These are phyloP conservation scores for Coronaproctus castanopsis DNA, from an alignment of 2,888 invertebrate species.

Conservation along the genomic window DNA sequence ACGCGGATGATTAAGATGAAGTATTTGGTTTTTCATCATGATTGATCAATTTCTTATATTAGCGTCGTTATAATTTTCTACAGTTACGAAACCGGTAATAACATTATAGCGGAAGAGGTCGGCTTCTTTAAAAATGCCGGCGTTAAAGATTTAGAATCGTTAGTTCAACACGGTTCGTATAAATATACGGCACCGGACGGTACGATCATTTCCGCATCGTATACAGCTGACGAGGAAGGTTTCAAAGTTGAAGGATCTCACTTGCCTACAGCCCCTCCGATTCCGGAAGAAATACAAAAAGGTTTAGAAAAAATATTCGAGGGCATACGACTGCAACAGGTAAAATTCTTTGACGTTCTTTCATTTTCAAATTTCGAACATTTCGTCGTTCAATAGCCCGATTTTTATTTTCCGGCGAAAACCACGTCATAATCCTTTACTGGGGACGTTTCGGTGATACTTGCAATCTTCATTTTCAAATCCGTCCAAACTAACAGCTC, in stretches of 20 bases:
- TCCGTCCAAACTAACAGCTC: no score
- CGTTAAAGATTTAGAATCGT: constrained; percentile 34
- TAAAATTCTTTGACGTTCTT: no score
- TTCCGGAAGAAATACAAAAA: constrained; percentile 40
- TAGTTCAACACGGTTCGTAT: constrained; percentile 45
- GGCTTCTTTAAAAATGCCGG: constrained; percentile 40
- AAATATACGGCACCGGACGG: constrained; percentile 50
- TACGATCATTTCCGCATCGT: constrained; percentile 33
- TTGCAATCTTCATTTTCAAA: no score
- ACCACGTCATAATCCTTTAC: no score
- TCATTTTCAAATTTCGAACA: no score
- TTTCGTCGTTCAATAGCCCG: no score
- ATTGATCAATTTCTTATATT: no score
- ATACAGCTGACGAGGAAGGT: constrained; percentile 51
- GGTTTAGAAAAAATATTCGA: constrained; percentile 70
- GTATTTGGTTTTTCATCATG: no score
- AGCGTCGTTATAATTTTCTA: no score
- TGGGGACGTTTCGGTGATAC: no score
- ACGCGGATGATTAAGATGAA: no score
- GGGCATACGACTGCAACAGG: constrained; percentile 48
- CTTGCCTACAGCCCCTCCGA: constrained; percentile 52
- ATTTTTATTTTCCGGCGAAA: no score
- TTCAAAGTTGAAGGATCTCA: constrained; percentile 57
- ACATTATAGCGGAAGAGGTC: constrained; percentile 29
- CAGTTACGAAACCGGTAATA: constrained; percentile 30